Evolutionary conservation across 2,888 invertebrate species (phyloP), one percentile per base, ranked within the genome.

Genomic region (Epirrhoe alternata): DNA sequence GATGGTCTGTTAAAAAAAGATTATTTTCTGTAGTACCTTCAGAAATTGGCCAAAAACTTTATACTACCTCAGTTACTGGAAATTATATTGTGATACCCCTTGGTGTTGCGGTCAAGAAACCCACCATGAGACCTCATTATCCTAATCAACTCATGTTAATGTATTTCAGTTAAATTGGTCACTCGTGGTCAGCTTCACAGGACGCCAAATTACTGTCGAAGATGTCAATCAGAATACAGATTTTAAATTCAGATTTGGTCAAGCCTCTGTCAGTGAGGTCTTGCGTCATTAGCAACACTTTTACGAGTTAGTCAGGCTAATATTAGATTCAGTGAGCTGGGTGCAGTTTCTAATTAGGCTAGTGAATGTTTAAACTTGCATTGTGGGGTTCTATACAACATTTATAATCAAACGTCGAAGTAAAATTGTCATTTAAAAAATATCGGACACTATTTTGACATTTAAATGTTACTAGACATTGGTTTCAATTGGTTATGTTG

Each of bases 181-280:
- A 31, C 52, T 58, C 31, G 42, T 33, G 51, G 54, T 54, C 54
- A 51, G 33, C 62, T 54, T 66, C 62, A 51, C 66, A 55, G 58
- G 62, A 63, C 60, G 66, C 63, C 66, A 67, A 67, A 61, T 67
- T 64, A 64, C 60, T 67, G 63, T 64, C 67, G n/a, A 31, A 56
- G 56, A 57, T 49, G 63, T 64, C 67, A 64, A 67, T 67, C 67
- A 67, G 63, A 67, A 52, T 60, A 60, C n/a, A 55, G 45, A 60
- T 60, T 60, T 55, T 45, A 54, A 60, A 55, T 55, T 64, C 60
- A 56, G 63, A 67, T 67, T 67, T 12, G 49, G 35, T 45, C 50
- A 10, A 60, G 53, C 33, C 61, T 51, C 53, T 57, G 42, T 58
- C 50, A 14, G 12, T 31, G 54, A 50, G 57, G 38, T 24, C 53